Percentiles rank a stretch among this genome's conserved stretches.
Evolutionary conservation across 2,797 vertebrate species (phyloP).

Genomic region (Danio kyathit): DNA sequence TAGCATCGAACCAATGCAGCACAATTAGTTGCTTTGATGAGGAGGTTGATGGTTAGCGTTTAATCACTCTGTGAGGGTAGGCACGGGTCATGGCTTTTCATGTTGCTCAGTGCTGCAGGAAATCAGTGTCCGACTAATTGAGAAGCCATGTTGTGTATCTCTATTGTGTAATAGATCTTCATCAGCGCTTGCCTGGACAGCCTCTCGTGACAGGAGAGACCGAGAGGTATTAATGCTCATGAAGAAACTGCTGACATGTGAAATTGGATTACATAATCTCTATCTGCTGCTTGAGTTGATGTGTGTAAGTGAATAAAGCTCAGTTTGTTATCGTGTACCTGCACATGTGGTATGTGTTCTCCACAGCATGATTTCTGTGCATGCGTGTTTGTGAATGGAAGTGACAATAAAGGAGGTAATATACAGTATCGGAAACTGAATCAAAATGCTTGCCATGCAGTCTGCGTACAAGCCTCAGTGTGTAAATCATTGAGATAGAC

Average conservation of each 20-base stretch:
- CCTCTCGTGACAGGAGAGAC: conserved; percentile 14
- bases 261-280: conserved; percentile 29
- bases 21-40: conserved; percentile 60
- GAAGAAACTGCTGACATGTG: conserved; percentile 43
- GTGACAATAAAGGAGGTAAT: neutral
- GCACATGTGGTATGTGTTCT: neutral
- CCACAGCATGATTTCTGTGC: neutral
- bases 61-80: conserved; percentile 48
- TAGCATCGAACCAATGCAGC: conserved; percentile 45
- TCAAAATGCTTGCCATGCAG: neutral
- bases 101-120: conserved; percentile 61
- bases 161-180: conserved; percentile 67
- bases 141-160: conserved; percentile 60
- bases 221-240: conserved; percentile 7
- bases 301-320: neutral
- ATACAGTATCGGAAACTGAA: conserved; percentile 19
- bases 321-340: neutral
- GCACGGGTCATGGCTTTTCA: conserved; percentile 48
- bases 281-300: neutral
- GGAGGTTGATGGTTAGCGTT: conserved; percentile 64
- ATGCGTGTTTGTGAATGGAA: neutral
- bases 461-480: neutral
- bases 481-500: conserved; percentile 12
- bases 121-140: conserved; percentile 66
- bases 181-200: conserved; percentile 61